A percentile compares a stretch with the other conserved stretches of the same genome.
These are phyloP conservation scores for Mohoua ochrocephala DNA, from an alignment of 2,113 vertebrate genomes.

Conservation along the genomic window DNA sequence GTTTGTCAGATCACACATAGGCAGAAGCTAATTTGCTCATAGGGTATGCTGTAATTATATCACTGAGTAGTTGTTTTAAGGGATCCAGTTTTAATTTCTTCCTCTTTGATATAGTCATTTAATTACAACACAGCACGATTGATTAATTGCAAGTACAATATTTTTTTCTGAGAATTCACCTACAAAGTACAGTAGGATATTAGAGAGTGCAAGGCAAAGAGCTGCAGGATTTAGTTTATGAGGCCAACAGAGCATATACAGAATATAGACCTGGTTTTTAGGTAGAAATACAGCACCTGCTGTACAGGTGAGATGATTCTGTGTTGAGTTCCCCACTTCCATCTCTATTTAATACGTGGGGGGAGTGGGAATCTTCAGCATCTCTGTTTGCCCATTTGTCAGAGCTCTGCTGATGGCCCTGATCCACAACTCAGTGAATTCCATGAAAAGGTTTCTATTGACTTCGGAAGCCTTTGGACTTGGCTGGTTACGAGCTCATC, in stretches of 20 bases:
- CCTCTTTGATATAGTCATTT: constrained; percentile 45
- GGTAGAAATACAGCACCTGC: neutral
- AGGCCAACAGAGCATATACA: neutral
- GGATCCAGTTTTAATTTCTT: constrained; percentile 40
- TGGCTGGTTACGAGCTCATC: neutral
- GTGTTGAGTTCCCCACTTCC: neutral
- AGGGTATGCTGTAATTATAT: constrained; percentile 47
- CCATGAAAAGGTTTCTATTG: neutral
- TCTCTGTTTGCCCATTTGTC: neutral
- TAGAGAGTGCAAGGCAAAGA: neutral
- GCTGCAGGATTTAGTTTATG: neutral
- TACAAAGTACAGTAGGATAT: neutral
- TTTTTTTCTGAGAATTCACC: constrained; percentile 14
- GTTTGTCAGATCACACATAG: constrained; percentile 52
- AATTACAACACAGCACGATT: constrained; percentile 3
- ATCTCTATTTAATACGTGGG: neutral
- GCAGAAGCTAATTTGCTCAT: constrained; percentile 46
- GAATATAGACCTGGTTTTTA: neutral
- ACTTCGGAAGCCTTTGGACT: neutral
- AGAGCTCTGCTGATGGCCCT: neutral
- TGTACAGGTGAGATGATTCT: neutral
- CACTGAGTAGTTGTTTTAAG: constrained; percentile 22
- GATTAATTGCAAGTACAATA: constrained; percentile 37
- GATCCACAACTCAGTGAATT: neutral
- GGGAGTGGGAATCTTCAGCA: neutral